Conservation (phyloP, 2,888 invertebrate genomes). For the Hermodice carunculata region DNA sequence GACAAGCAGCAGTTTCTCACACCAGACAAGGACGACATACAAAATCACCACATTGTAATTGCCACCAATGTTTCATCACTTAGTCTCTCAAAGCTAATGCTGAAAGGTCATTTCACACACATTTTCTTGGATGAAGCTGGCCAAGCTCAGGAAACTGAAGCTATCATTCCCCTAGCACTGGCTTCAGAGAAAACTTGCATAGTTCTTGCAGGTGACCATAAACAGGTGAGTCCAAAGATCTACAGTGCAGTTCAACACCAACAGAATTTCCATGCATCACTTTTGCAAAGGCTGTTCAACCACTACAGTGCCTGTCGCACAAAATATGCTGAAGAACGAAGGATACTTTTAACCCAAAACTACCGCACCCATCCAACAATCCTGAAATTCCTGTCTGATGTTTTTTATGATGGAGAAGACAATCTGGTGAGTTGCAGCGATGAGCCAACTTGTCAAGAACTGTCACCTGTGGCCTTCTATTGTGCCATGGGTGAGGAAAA, state of each 20-base stretch:
- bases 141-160: conserved; percentile 18
- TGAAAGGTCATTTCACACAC: conserved; percentile 16
- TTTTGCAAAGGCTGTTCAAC: conserved; percentile 5
- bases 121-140: conserved; percentile 20
- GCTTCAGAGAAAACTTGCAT: conserved; percentile 8
- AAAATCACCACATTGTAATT: conserved; percentile 1
- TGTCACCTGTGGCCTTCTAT: neutral
- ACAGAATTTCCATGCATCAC: neutral
- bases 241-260: neutral
- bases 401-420: conserved; percentile 5
- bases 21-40: neutral
- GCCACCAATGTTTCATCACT: conserved; percentile 2
- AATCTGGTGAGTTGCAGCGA: neutral
- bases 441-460: neutral
- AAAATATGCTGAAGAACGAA: neutral
- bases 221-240: conserved; percentile 12
- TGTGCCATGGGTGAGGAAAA: neutral
- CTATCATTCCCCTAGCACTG: conserved; percentile 13
- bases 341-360: neutral
- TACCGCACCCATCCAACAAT: conserved; percentile 24
- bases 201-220: conserved; percentile 14
- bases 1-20: too few species aligned
- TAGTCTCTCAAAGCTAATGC: neutral
- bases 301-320: neutral
- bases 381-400: conserved; percentile 13